Evolutionary conservation across 2,113 vertebrate genomes (phyloP), one percentile per base, ranked within the genome.

Genomic region (Sisor rabdophorus): DNA sequence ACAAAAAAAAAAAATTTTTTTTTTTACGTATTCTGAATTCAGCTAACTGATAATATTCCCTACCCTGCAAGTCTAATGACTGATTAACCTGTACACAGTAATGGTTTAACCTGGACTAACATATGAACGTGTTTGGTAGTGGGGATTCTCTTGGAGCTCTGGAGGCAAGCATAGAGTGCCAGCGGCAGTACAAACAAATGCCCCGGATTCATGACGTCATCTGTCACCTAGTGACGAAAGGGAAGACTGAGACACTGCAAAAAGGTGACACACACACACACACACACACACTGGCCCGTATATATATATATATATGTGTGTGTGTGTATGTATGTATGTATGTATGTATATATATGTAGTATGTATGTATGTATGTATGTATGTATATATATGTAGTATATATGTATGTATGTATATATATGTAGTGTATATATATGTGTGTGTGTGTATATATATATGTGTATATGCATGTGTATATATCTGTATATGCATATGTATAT

Each of bases 201-300:
- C 93, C 94, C 63, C 89, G 92, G 73, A 84, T 95, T 68, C 95
- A 98, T 67, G 92, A 95, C 80, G 47, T 98, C 88, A 85, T 92
- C 47, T 93, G 94, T 20, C 87, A 26, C 68, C 88, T 98, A 86
- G 86, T 98, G 88, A 91, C 98, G 82, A 94, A 92, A 80, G 95
- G 94, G 80, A 91, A 97, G 19, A 92, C 93, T 0, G 94, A 95
- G 17, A 87, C 92, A 20, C 92, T 98, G 73, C 93, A 97, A 63
- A 96, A 95, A 94, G 95, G 97, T 98, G 69, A 81, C 52, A 22
- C 58, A 71, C 76, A 52, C n/a, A 44, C 20, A 71, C 76, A 52
- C n/a, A 44, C 20, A 28, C 50, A 24, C 16, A 71, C 36, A 40
- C 61, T 13, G 9, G 11, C 28, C 28, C 6, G 19, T 16, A 32